Conservation (phyloP, 2,113 vertebrate species). For the Callocephalon fimbriatum region DNA sequence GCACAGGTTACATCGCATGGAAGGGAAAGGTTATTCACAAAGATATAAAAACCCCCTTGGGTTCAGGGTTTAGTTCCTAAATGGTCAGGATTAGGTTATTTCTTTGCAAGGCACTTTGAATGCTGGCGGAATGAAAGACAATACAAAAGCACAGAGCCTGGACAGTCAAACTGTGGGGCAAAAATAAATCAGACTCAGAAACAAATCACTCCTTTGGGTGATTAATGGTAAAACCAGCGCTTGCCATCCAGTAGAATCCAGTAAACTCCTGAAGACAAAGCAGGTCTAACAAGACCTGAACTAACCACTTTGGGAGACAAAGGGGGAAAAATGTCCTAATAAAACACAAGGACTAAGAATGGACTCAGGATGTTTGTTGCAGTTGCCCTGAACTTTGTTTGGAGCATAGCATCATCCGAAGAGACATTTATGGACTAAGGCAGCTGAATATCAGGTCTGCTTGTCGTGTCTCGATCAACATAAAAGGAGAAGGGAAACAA, state of each 20-base stretch:
- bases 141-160: background rate
- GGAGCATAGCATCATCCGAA: background rate
- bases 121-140: background rate
- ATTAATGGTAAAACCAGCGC: background rate
- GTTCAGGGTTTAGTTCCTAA: background rate
- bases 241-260: background rate
- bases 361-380: conserved; percentile 33
- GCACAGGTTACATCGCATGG: background rate
- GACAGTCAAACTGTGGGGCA: background rate
- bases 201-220: background rate
- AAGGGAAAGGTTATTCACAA: background rate
- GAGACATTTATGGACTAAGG: conserved; percentile 52
- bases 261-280: background rate
- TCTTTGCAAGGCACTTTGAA: background rate
- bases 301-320: background rate
- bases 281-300: background rate
- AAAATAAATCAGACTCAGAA: conserved; percentile 25
- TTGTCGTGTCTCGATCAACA: conserved; percentile 27
- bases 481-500: conserved; percentile 34
- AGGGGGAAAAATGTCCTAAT: background rate
- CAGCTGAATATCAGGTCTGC: conserved; percentile 24
- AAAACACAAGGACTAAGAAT: conserved; percentile 29
- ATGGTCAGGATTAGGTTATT: background rate
- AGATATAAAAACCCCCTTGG: background rate
- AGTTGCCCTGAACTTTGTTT: conserved; percentile 43